Evolutionary conservation across 2,888 invertebrate species (phyloP), one percentile per base, ranked within the genome.

Genomic region (Hirtodrosophila confusa): DNA sequence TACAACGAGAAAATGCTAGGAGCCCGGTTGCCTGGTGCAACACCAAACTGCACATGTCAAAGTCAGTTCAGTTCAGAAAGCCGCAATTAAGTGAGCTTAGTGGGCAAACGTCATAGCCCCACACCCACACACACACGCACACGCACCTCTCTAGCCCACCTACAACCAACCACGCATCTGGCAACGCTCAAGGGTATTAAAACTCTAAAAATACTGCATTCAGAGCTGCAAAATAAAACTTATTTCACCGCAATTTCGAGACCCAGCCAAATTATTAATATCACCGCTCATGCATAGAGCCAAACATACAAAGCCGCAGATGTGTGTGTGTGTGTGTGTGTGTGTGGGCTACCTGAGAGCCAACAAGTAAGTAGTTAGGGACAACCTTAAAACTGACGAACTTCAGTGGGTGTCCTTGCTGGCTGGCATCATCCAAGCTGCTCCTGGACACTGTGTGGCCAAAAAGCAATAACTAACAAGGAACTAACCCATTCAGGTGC

Each of bases 31-130:
- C 43, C 12, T 45, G 5, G 36, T 11, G 47, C 36, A 67, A 29
- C 54, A 47, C 31, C 37, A 36, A 48, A 57, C 62, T 68, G 58
- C 51, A 17, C 17, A 67, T 70, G 66, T 56, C 84, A 72, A 72
- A 75, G 72, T 66, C 75, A 69, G 61, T 49, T 66, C 75, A 69
- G 61, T 49, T 48, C 44, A 60, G 57, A 61, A 80, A 64, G 61
- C 75, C 72, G 69, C 79, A 80, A 78, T 80, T 84, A 75, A 64
- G 66, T 47, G 41, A 71, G 50, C 61, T 65, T 61, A 67, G 60
- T 57, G 51, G 48, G 31, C 37, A 36, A 54, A 31, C 48, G 41
- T 10, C 45, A 17, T 7, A 1, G 17, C 17, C 17, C 2, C 17
- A 1, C 17, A 1, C 17, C 1, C 17, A 17, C 17, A 17, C 17